Evolutionary conservation across 2,888 invertebrate genomes (phyloP).

Genomic region (Euplagia quadripunctaria): DNA sequence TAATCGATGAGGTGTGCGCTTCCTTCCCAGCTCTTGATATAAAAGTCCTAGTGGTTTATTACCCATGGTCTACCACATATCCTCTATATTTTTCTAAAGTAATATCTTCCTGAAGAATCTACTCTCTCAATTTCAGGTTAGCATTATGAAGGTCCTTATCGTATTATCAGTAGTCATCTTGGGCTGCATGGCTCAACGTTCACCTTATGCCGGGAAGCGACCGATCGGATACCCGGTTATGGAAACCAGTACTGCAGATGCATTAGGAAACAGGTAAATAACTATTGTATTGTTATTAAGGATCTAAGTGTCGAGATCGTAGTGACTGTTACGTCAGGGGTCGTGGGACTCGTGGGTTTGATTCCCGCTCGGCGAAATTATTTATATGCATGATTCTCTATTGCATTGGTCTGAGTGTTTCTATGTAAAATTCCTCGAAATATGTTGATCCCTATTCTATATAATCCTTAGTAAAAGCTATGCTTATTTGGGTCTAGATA

Average conservation of each 20-base stretch:
- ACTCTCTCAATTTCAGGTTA: constrained; percentile 42
- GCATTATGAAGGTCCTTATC: constrained; percentile 53
- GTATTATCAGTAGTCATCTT: constrained; percentile 51
- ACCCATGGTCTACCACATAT: no score
- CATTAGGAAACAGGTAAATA: constrained; percentile 14
- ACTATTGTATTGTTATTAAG: neutral
- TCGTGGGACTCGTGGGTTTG: neutral
- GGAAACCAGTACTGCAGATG: constrained; percentile 36
- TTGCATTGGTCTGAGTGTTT: neutral
- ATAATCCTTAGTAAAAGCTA: no score
- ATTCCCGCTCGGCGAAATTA: neutral
- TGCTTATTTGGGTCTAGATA: no score
- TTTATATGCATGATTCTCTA: no score
- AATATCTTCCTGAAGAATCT: neutral
- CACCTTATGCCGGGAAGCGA: constrained; percentile 87
- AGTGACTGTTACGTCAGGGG: neutral
- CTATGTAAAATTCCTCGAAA: neutral
- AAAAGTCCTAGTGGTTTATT: no score
- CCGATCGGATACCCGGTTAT: constrained; percentile 82
- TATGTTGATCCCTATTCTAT: neutral
- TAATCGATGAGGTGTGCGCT: no score
- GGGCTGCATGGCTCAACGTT: constrained; percentile 79
- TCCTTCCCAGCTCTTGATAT: neutral
- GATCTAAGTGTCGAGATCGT: neutral
- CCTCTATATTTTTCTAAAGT: no score